Evolutionary conservation across 2,888 invertebrate species (phyloP).

Genomic region (Acleris cristana): DNA sequence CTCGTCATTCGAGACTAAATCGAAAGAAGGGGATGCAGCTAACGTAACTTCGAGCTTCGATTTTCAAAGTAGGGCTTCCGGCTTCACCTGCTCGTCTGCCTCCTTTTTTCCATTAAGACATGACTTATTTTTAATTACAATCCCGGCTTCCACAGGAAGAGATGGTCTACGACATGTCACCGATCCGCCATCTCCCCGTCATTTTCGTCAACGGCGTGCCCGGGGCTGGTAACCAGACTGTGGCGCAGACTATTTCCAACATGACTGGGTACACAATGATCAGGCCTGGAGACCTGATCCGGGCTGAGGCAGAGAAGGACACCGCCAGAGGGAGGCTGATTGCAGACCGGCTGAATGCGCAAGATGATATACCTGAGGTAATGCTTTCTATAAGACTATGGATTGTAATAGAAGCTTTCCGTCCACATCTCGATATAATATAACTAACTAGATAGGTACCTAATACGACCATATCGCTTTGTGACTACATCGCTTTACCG

Average conservation of each 20-base stretch:
- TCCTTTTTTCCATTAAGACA: too few relatives aligned
- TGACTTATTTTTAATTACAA: too few relatives aligned
- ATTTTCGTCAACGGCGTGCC: slow-evolving; percentile 81
- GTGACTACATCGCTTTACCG: too few relatives aligned
- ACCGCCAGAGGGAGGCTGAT: slow-evolving; percentile 77
- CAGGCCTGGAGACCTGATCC: slow-evolving; percentile 76
- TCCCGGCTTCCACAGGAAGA: slow-evolving; percentile 46
- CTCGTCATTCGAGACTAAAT: too few relatives aligned
- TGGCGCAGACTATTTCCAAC: slow-evolving; percentile 73
- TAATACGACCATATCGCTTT: too few relatives aligned
- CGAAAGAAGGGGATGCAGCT: too few relatives aligned
- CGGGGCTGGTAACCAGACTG: slow-evolving; percentile 78
- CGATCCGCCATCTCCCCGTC: slow-evolving; percentile 73
- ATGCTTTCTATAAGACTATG: background rate
- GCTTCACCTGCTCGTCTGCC: too few relatives aligned
- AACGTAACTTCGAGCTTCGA: too few relatives aligned
- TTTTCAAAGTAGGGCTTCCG: too few relatives aligned
- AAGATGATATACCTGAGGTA: slow-evolving; percentile 76
- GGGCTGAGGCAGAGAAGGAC: slow-evolving; percentile 73
- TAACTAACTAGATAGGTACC: too few relatives aligned
- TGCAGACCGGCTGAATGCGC: slow-evolving; percentile 71
- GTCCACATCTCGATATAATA: too few relatives aligned
- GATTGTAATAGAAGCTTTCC: too few relatives aligned
- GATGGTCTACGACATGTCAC: slow-evolving; percentile 72
- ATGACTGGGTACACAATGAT: slow-evolving; percentile 78